phyloP scores from a whole-genome alignment of 2,888 invertebrate species.

The Dynastes grantii region DNA sequence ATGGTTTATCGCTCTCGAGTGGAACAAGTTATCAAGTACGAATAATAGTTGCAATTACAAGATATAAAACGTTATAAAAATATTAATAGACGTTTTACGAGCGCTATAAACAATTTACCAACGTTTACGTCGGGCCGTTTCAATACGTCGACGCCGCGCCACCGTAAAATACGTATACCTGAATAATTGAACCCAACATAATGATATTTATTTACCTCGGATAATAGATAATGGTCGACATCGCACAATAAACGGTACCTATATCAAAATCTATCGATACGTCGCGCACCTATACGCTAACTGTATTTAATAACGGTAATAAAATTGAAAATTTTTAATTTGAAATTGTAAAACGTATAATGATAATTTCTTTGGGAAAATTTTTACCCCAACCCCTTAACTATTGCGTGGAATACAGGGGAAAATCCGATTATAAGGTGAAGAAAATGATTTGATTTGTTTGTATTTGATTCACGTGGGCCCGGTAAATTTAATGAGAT shows the following conservation, averaged over 20 bases:
- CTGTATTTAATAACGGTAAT: conserved; percentile 7
- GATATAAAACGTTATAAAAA: conserved; percentile 52
- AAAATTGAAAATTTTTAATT: too few relatives aligned
- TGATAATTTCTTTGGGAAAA: too few relatives aligned
- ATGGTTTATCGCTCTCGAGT: conserved; percentile 36
- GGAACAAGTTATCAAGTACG: conserved; percentile 52
- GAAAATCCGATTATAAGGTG: too few relatives aligned
- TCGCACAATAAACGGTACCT: conserved; percentile 2
- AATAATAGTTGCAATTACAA: conserved; percentile 53
- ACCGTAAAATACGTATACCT: too few relatives aligned
- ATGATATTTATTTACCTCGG: conserved; percentile 4
- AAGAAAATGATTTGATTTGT: too few relatives aligned
- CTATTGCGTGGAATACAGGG: too few relatives aligned
- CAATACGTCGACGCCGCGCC: conserved; percentile 1
- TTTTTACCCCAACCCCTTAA: too few relatives aligned
- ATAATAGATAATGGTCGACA: conserved; percentile 14
- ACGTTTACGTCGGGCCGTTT: conserved; percentile 11
- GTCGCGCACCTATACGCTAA: neutral
- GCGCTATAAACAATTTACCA: conserved; percentile 23
- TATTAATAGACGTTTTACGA: conserved; percentile 53
- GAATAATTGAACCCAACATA: conserved; percentile 1
- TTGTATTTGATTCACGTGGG: too few relatives aligned
- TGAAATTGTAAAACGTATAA: neutral
- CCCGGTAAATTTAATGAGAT: too few relatives aligned
- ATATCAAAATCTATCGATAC: neutral